Percentiles rank a stretch among this genome's conserved stretches.
phyloP scores from a whole-genome alignment of 2,797 vertebrate species.

The Iguana delicatissima region DNA sequence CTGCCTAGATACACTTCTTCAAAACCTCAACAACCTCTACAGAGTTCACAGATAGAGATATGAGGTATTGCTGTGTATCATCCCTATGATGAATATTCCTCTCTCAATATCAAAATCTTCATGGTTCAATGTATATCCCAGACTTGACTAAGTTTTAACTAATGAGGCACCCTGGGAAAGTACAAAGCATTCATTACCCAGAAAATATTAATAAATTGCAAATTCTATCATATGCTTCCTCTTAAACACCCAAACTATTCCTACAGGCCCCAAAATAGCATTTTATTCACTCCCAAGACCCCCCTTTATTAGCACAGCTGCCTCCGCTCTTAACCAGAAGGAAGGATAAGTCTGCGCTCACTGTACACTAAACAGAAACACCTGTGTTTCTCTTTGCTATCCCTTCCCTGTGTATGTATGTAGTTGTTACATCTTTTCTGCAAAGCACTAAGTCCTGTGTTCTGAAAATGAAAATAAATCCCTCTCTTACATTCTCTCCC shows the following conservation, averaged over 20 bases:
- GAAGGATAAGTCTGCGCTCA: conserved; percentile 68
- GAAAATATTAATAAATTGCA: conserved; percentile 33
- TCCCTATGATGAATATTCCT: not conserved
- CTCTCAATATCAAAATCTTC: not conserved
- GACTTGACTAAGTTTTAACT: not conserved
- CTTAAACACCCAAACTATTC: conserved; percentile 36
- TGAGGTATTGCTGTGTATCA: not conserved
- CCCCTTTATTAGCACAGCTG: conserved; percentile 77
- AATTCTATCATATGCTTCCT: conserved; percentile 4
- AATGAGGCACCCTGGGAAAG: not conserved
- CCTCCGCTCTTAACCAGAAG: conserved; percentile 68
- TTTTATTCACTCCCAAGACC: conserved; percentile 64
- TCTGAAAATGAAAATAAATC: conserved; percentile 73
- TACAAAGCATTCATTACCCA: conserved; percentile 20
- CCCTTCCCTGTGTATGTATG: conserved; percentile 51
- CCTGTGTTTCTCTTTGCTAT: conserved; percentile 65
- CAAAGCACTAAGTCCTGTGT: conserved; percentile 59
- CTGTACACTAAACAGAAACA: conserved; percentile 75
- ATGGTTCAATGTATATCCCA: not conserved
- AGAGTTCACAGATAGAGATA: not conserved
- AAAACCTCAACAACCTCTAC: not conserved
- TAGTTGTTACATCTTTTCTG: conserved; percentile 67
- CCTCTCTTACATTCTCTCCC: conserved; percentile 57
- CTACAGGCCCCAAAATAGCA: conserved; percentile 51
- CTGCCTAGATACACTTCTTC: not conserved